phyloP scores from a whole-genome alignment of 2,113 vertebrate genomes.

The Sceloporus undulatus region DNA sequence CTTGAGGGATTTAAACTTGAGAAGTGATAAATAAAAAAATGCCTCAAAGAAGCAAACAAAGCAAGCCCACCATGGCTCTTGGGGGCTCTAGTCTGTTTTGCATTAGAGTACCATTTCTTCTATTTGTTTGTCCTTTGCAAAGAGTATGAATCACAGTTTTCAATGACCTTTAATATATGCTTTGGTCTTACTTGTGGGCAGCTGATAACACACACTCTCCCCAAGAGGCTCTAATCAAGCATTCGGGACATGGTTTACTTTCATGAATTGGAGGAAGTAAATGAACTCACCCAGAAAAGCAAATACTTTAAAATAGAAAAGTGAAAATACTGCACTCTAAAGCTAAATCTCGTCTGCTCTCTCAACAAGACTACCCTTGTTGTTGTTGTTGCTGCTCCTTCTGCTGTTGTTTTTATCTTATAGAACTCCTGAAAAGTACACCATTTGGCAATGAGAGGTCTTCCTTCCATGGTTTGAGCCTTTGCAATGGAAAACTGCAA shows the following conservation, averaged over 20 bases:
- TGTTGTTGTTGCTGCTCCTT: too few species aligned
- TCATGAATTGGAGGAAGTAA: background rate
- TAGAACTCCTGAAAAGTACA: background rate
- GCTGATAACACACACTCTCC: background rate
- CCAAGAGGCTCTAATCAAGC: background rate
- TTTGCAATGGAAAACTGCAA: background rate
- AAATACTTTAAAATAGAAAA: slow-evolving; percentile 7
- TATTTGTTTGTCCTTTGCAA: background rate
- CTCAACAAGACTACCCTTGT: background rate
- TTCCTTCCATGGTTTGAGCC: background rate
- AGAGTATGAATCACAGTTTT: background rate
- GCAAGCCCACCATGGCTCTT: background rate
- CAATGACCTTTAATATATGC: slow-evolving; percentile 7
- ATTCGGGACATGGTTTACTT: background rate
- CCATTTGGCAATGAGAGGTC: background rate
- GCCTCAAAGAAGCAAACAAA: background rate
- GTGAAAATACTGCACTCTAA: background rate
- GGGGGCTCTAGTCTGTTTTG: background rate
- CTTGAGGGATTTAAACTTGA: too few species aligned
- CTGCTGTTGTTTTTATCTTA: background rate
- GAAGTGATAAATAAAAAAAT: background rate
- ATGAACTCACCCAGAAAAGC: background rate
- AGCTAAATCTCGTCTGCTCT: background rate
- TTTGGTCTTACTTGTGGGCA: background rate
- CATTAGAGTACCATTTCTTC: background rate